Base-by-base conservation (phyloP, 92 coral and sea anemone genomes). In the Desmophyllum pertusum region DNA sequence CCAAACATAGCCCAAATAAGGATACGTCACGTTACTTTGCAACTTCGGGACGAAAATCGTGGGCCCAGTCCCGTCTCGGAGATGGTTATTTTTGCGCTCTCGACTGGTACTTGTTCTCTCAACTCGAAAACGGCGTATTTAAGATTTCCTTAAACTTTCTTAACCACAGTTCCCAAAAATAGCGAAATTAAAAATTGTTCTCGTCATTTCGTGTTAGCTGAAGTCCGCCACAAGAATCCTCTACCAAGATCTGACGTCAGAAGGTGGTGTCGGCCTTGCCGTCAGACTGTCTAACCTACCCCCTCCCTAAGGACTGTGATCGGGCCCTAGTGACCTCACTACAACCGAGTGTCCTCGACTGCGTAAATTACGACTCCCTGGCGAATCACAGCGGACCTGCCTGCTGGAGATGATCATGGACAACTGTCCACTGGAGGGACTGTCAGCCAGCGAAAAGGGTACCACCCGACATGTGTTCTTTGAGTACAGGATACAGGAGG, bases 231-330 rank as follows among this genome's bases (percentile, higher is more conserved):
- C 37, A 85, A 87, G 50, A n/a, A 88, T 96, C n/a, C 84, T 94
- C 38, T 88, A 94, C 77, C 95, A 92, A 78, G 94, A 93, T 42
- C 86, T 92, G 29, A 85, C 88, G 70, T 82, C 95, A 21, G 98
- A 92, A 43, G 99, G 93, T 39, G 93, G 90, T 15, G 89, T 94
- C 39, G 98, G 98, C 59, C 78, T 94, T 43, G 93, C 95, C 35
- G 86, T 96, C 7, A 81, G 94, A 40, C 84, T 96, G 77, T 92
- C 93, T 27, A 90, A 89, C 53, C 90, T 96, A n/a, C 98, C 99
- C n/a, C 74, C 73, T 80, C 65, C 97, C 98, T 23, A 52, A 73
- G 4, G 90, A 86, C 62, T 94, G 95, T 75, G 94, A 91, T 37
- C 64, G 64, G 31, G 63, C 85, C 1, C 79, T 82, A 42, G 95